These are phyloP conservation scores for Corbicula japonica DNA, from an alignment of 2,888 invertebrate genomes.

Conservation along the genomic window DNA sequence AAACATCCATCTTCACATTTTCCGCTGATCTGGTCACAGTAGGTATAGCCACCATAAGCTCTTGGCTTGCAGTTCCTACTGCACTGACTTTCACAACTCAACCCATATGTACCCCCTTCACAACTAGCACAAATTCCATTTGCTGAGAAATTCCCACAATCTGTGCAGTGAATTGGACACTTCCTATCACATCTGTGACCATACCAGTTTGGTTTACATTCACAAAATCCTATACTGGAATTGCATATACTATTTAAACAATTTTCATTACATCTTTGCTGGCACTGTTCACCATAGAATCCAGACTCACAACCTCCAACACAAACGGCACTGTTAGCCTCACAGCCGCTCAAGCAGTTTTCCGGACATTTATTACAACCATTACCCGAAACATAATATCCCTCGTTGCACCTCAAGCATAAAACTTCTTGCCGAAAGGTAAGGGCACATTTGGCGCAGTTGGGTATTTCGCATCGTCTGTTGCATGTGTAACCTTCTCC, in stretches of 20 bases:
- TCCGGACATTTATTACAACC: slow-evolving; percentile 52
- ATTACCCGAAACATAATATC: slow-evolving; percentile 44
- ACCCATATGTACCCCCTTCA: slow-evolving; percentile 63
- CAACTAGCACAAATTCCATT: slow-evolving; percentile 58
- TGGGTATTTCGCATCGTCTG: slow-evolving; percentile 45
- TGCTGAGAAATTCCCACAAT: slow-evolving; percentile 37
- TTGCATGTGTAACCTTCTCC: slow-evolving; percentile 57
- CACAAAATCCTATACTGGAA: slow-evolving; percentile 50
- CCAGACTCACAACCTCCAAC: slow-evolving; percentile 56
- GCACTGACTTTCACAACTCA: slow-evolving; percentile 59
- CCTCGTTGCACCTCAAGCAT: slow-evolving; percentile 54
- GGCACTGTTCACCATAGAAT: slow-evolving; percentile 59
- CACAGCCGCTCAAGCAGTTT: slow-evolving; percentile 46
- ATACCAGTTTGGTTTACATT: slow-evolving; percentile 64
- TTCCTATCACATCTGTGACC: slow-evolving; percentile 55
- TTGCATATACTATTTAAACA: slow-evolving; percentile 55
- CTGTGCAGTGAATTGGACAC: slow-evolving; percentile 54
- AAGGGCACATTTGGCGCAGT: slow-evolving; percentile 56
- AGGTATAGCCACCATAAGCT: slow-evolving; percentile 35
- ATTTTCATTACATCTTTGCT: slow-evolving; percentile 51
- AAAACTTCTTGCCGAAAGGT: slow-evolving; percentile 7
- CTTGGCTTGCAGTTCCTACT: slow-evolving; percentile 45
- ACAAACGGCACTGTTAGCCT: slow-evolving; percentile 37
- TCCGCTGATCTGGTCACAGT: slow-evolving; percentile 61
- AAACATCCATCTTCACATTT: slow-evolving; percentile 61